Percentiles rank a stretch among this genome's conserved stretches.
Evolutionary conservation across 2,888 invertebrate species (phyloP).

Genomic region (Nesidiocoris tenuis): DNA sequence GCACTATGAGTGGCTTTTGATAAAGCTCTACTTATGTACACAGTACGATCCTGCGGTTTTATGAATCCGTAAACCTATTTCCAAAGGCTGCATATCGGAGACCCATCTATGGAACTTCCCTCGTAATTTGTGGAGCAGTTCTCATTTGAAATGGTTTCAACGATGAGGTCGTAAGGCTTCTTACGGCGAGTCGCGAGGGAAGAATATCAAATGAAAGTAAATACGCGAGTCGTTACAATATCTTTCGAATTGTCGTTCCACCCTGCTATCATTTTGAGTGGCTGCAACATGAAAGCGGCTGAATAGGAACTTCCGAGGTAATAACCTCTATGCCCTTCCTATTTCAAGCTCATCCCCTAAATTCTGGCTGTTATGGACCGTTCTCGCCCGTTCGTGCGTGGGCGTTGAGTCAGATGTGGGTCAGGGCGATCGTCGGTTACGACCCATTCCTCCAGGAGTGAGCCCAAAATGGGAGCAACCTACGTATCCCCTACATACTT

Average conservation of each 20-base stretch:
- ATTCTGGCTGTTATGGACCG: neutral
- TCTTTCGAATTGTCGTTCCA: neutral
- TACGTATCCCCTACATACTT: no score
- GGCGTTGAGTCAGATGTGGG: neutral
- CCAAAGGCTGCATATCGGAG: no score
- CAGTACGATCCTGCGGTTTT: no score
- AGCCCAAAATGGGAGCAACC: neutral
- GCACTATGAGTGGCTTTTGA: no score
- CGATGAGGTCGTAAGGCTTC: no score
- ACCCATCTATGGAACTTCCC: no score
- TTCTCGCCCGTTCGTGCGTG: neutral
- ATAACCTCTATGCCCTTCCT: neutral
- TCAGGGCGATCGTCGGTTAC: neutral
- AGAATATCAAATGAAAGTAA: neutral
- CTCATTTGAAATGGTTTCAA: no score
- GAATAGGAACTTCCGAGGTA: neutral
- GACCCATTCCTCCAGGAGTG: neutral
- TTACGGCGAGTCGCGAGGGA: neutral
- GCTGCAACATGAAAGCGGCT: neutral
- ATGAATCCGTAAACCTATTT: no score
- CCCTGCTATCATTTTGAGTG: neutral
- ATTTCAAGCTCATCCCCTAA: neutral
- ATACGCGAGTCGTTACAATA: neutral
- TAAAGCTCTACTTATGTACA: no score
- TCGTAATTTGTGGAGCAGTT: no score